phyloP scores from a whole-genome alignment of 2,113 vertebrate genomes.

The Noctilio leporinus region DNA sequence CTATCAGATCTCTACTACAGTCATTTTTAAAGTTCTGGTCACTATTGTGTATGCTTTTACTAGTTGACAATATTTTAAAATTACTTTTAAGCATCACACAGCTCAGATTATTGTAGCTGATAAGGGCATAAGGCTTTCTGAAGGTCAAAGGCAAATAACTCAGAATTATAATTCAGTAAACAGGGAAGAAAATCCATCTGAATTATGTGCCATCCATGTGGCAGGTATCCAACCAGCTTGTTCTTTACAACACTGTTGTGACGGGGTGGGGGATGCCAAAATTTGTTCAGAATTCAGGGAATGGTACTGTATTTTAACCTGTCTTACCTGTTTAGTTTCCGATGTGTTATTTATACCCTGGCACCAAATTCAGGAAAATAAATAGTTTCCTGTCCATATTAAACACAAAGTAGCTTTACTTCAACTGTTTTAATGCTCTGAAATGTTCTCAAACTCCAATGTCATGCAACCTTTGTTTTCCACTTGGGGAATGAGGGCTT shows the following conservation, averaged over 20 bases:
- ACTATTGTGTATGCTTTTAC: slow-evolving; percentile 23
- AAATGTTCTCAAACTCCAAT: neutral
- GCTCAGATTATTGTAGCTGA: slow-evolving; percentile 33
- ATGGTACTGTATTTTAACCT: neutral
- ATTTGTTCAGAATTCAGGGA: neutral
- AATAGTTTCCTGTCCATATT: neutral
- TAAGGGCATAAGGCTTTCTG: slow-evolving; percentile 36
- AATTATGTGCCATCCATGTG: neutral
- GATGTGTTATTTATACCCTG: neutral
- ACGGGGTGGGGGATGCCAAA: neutral
- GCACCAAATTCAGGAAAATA: neutral
- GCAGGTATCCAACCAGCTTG: slow-evolving; percentile 19
- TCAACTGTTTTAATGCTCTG: neutral
- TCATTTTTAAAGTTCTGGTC: neutral
- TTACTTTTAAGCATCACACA: slow-evolving; percentile 36
- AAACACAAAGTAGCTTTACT: neutral
- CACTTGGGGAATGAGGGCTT: neutral
- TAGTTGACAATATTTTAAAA: slow-evolving; percentile 54
- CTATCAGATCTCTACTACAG: neutral
- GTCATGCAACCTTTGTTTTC: neutral
- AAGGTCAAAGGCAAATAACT: slow-evolving; percentile 62
- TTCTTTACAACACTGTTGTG: neutral
- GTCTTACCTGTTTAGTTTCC: neutral
- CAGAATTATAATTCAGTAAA: slow-evolving; percentile 43
- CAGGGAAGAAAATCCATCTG: slow-evolving; percentile 26